Conservation (phyloP, 1,140 invertebrate species). For the Lutraria rhynchaena region DNA sequence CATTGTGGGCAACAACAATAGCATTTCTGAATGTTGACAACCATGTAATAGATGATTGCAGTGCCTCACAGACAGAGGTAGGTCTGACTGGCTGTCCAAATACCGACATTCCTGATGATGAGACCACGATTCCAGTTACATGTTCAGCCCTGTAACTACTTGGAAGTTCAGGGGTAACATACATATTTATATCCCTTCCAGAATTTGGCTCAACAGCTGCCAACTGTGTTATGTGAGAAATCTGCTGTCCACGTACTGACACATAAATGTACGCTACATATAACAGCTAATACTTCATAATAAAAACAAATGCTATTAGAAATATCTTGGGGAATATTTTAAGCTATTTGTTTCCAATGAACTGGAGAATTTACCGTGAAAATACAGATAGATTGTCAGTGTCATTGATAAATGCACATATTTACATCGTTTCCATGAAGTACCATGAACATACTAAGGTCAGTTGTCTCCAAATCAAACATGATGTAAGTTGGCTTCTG, state of each 20-base stretch:
- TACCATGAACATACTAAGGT: no score
- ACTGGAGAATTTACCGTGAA: no score
- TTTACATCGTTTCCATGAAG: no score
- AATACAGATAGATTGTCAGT: no score
- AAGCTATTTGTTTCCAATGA: no score
- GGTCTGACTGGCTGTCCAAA: neutral
- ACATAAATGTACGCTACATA: no score
- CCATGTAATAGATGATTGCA: neutral
- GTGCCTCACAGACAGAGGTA: neutral
- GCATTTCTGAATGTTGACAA: neutral
- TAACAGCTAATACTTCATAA: no score
- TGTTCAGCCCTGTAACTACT: neutral
- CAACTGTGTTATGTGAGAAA: neutral
- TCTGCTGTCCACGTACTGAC: neutral
- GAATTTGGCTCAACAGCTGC: neutral
- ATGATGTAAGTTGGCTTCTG: no score
- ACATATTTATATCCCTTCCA: neutral
- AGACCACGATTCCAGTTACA: neutral
- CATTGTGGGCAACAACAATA: constrained; percentile 14
- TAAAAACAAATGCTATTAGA: no score
- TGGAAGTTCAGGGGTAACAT: neutral
- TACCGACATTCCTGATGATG: neutral
- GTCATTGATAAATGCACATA: no score
- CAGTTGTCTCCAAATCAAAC: no score
- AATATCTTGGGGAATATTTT: no score